These are phyloP conservation scores for Caenorhabditis japonica DNA, from an alignment of 2,888 invertebrate species.

Conservation along the genomic window DNA sequence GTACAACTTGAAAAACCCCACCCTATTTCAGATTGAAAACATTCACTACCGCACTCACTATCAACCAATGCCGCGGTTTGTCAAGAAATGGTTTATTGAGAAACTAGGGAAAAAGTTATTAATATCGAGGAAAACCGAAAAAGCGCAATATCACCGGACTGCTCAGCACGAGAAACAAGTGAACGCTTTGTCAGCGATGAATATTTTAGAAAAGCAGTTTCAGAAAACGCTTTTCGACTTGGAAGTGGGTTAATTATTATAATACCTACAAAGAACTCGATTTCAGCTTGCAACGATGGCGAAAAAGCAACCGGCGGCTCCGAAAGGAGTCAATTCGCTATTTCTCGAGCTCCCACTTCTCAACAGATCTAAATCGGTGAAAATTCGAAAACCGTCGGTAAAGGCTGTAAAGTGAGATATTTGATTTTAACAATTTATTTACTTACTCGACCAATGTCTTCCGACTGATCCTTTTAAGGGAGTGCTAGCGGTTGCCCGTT, in stretches of 20 bases:
- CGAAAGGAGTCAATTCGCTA: slow-evolving; percentile 43
- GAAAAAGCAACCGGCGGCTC: not conserved
- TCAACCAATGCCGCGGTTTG: slow-evolving; percentile 90
- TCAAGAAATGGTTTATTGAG: slow-evolving; percentile 89
- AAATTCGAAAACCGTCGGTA: slow-evolving; percentile 45
- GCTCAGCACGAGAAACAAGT: slow-evolving; percentile 63
- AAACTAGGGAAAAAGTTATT: slow-evolving; percentile 91
- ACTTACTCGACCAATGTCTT: too few relatives aligned
- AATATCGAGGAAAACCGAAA: slow-evolving; percentile 81
- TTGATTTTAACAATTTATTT: not conserved
- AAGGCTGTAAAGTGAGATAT: slow-evolving; percentile 40
- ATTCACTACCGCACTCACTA: slow-evolving; percentile 89
- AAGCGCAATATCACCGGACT: slow-evolving; percentile 61
- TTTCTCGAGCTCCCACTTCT: slow-evolving; percentile 61
- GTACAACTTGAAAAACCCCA: too few relatives aligned
- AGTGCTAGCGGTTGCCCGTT: too few relatives aligned
- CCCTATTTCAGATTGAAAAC: slow-evolving; percentile 84
- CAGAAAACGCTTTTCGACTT: slow-evolving; percentile 67
- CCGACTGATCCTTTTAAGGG: too few relatives aligned
- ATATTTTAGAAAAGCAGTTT: slow-evolving; percentile 65
- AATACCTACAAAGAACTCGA: not conserved
- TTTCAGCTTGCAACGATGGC: slow-evolving; percentile 54
- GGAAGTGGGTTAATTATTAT: slow-evolving; percentile 20
- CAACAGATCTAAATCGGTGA: slow-evolving; percentile 58
- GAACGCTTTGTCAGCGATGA: slow-evolving; percentile 65